A percentile compares a stretch with the other conserved stretches of the same genome.
Conservation (phyloP, 1,140 invertebrate genomes). For the Tribolium madens region DNA sequence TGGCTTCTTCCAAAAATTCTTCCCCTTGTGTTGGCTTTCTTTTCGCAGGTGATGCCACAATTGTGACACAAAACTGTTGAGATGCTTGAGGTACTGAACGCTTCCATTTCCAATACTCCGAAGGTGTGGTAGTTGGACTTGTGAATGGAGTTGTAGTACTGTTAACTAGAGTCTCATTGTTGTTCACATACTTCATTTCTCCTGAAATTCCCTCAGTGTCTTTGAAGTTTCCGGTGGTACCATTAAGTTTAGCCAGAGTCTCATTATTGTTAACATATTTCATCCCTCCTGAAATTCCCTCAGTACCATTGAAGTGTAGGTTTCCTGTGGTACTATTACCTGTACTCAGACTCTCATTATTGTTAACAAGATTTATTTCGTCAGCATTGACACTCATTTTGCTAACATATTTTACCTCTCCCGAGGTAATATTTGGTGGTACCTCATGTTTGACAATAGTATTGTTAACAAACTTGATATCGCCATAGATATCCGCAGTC, state of each 20-base stretch:
- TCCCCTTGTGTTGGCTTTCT: constrained; percentile 44
- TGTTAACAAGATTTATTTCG: too few relatives aligned
- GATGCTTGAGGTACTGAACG: neutral
- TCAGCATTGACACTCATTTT: too few relatives aligned
- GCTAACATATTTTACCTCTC: too few relatives aligned
- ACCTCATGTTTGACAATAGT: constrained; percentile 16
- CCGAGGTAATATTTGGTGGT: neutral
- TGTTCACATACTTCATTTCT: neutral
- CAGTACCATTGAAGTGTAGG: neutral
- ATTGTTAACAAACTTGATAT: constrained; percentile 33
- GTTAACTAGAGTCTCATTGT: neutral
- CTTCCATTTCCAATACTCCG: neutral
- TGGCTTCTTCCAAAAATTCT: constrained; percentile 23
- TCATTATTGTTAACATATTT: neutral
- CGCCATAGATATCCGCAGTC: constrained; percentile 10
- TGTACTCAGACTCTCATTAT: neutral
- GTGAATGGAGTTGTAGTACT: too few relatives aligned
- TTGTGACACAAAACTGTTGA: constrained; percentile 47
- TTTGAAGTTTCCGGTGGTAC: neutral
- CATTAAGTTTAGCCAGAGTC: too few relatives aligned
- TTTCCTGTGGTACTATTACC: neutral
- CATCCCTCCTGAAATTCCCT: neutral
- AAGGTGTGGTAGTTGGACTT: neutral
- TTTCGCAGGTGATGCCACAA: constrained; percentile 42
- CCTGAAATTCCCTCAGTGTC: neutral